Percentiles rank a stretch among this genome's conserved stretches.
phyloP scores from a whole-genome alignment of 2,888 invertebrate genomes.

The Eupsilia transversa region DNA sequence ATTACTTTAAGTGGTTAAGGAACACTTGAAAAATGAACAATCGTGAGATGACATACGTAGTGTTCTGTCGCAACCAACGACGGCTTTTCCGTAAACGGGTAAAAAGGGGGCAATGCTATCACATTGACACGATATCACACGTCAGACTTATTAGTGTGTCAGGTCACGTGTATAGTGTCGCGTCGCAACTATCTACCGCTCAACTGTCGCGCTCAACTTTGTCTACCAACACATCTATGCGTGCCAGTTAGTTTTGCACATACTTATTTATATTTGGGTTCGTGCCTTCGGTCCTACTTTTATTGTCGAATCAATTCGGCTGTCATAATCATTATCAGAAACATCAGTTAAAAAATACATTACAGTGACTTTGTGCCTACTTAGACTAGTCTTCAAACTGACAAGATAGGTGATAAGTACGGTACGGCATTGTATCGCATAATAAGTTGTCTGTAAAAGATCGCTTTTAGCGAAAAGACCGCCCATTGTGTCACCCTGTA shows the following conservation, averaged over 20 bases:
- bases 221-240: conserved; percentile 24
- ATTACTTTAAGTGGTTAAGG: background rate
- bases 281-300: conserved; percentile 14
- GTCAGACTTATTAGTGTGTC: conserved; percentile 43
- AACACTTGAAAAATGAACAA: background rate
- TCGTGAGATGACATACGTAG: conserved; percentile 41
- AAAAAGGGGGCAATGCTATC: background rate
- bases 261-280: conserved; percentile 25
- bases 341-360: background rate
- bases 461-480: too few species aligned
- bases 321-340: background rate
- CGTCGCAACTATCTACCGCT: conserved; percentile 52
- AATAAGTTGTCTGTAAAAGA: too few species aligned
- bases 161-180: conserved; percentile 50
- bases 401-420: background rate
- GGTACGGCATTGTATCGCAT: too few species aligned
- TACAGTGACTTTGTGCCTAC: too few species aligned
- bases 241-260: conserved; percentile 9
- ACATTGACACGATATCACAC: conserved; percentile 15
- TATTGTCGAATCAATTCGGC: conserved; percentile 1
- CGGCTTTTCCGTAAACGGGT: too few species aligned
- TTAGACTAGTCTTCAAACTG: background rate
- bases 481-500: too few species aligned
- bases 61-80: conserved; percentile 47
- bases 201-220: conserved; percentile 36